Evolutionary conservation across 1,140 invertebrate genomes (phyloP), one percentile per base, ranked within the genome.

Genomic region (Dufourea novaeangliae): DNA sequence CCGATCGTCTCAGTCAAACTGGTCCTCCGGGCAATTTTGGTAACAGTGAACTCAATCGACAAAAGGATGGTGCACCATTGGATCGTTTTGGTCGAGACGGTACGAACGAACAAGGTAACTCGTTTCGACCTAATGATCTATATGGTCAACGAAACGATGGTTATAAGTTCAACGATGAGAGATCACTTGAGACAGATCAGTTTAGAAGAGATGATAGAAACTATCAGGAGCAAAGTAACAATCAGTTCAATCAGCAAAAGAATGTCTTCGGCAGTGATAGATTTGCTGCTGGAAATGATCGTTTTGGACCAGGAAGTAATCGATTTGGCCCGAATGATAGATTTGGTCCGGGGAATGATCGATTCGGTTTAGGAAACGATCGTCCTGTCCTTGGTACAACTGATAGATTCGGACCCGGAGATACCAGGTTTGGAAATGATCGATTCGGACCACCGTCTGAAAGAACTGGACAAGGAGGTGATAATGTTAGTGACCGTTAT

Each of bases 311-410:
- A n/a, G 69, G 72, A 46, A 85, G 82, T 12, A 83, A 84, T 44
- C 74, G 80, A 20, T 88, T 86, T 72, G 81, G 74, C 25, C 27
- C 71, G 10, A 86, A 85, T n/a, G 85, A 90, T 61, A 80, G 68
- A 72, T 78, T 81, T 17, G 73, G 29, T n/a, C 25, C 71, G 17
- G 73, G 56, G 3, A 77, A 77, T 34, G 70, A 82, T 72, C 61
- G 68, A 22, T 79, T 85, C 34, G 72, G 44, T 1, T 52, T 56
- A 44, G 39, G 70, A 61, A 84, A 85, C 25, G 83, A 87, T 34
- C 70, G 81, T 25, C 84, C 85, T 81, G 83, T 69, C 25, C 41
- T 71, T 10, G 59, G 63, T n/a, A n/a, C n/a, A 32, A 86, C 84
- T 39, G 84, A 90, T 54, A 78, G 69, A 57, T 78, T 78, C 17